Evolutionary conservation across 2,113 vertebrate genomes (phyloP), one percentile per base, ranked within the genome.

Genomic region (Prunella fulvescens): DNA sequence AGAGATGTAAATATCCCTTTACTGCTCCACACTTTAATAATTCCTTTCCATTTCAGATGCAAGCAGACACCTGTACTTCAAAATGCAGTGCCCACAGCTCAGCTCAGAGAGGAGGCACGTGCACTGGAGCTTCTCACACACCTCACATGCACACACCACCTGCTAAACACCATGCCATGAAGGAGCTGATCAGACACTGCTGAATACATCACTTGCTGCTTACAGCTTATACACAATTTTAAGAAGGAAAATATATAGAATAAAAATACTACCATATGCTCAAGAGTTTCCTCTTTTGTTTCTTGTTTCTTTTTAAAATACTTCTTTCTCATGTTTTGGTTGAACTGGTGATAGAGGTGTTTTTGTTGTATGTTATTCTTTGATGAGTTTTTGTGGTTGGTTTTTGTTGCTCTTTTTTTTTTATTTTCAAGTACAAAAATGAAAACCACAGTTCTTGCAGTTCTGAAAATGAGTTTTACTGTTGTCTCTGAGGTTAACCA

Each of bases 401-500:
- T 19, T 51, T 71, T 45, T 44, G 13, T 33, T 35, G 28, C 2
- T 12, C 6, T 37, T 37, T 17, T 37, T 29, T 69, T 60, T 85
- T n/a, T 19, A 18, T 65, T 74, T 10, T 8, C 9, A 84, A 70
- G 64, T 16, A 53, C 25, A 81, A 19, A 94, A 89, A 62, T 5
- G 4, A 81, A 73, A 35, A 2, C 7, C 22, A 23, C 14, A 6
- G 56, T 47, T 72, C 62, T 71, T 31, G 40, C 39, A 19, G 16
- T 88, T 85, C 86, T 71, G 51, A 88, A 71, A 95, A 73, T 12
- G 12, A 81, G 57, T 53, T 91, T 62, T 82, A 53, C 58, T 92
- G 81, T 76, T 62, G 62, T 57, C 84, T 85, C 73, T 37, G 29
- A 90, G 51, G 66, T 95, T 96, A 94, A 96, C 87, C 39, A 94